Base-by-base conservation (phyloP, 2,888 invertebrate genomes). In the Drosophila mulleri region DNA sequence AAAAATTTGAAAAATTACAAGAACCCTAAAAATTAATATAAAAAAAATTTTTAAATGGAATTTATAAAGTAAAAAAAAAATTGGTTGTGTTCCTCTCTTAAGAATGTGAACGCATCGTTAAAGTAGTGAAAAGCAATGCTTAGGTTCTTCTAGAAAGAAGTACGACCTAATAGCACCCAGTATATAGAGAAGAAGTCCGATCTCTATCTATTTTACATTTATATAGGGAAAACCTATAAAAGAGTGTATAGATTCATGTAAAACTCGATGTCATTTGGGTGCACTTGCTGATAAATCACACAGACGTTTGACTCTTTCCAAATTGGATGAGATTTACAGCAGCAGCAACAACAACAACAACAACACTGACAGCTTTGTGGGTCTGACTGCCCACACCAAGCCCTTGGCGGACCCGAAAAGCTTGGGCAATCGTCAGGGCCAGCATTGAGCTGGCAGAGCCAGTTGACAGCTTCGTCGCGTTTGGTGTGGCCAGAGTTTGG, bases 301-400 rank as follows among this genome's bases (percentile, higher is more conserved):
- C n/a, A 37, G 20, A 9, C 37, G 8, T 23, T 9, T 35, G 52
- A 23, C 20, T 14, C 16, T 9, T 37, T 58, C 53, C 56, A 41
- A 68, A 58, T 54, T 56, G 29, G 37, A 50, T 42, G 59, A 45
- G 45, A 41, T 39, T 26, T 26, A 32, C 20, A 50, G 56, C 56
- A 29, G 18, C 23, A 18, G 18, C 29, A n/a, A 52, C 60, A 75
- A n/a, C 47, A 57, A 59, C 47, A 67, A 64, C 57, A 54, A 16
- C 39, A 39, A 16, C 39, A 16, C 45, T 62, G 69, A 66, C 63
- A 69, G 42, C 56, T 32, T 11, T 18, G 57, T 65, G 78, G 68
- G 35, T 35, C 69, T 71, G 83, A 23, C 71, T 77, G 88, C 83
- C 88, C 88, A 83, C 88, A 80, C 78, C 74, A 68, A 67, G 85